phyloP scores from a whole-genome alignment of 2,797 vertebrate genomes.

The Anabacerthia variegaticeps region DNA sequence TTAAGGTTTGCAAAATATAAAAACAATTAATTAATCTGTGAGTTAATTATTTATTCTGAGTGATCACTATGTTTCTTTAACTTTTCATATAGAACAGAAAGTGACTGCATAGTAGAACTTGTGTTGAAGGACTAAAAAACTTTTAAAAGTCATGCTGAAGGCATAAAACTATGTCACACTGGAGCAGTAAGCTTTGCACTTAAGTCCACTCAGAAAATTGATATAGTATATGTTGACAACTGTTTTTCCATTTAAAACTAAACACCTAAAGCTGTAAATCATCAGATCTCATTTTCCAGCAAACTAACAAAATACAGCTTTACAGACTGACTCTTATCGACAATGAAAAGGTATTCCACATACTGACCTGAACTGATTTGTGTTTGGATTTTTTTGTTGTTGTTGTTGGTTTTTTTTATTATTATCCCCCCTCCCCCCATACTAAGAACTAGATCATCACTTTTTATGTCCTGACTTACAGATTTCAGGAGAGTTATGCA shows the following conservation, averaged over 20 bases:
- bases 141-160: neutral
- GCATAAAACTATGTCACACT: neutral
- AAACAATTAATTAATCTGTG: neutral
- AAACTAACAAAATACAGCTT: neutral
- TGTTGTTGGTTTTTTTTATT: neutral
- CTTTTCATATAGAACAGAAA: neutral
- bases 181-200: neutral
- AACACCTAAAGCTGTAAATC: neutral
- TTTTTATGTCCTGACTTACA: neutral
- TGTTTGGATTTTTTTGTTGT: neutral
- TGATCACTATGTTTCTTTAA: neutral
- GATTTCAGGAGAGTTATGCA: neutral
- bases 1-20: neutral
- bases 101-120: neutral
- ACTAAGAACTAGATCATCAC: neutral
- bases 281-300: neutral
- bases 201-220: neutral
- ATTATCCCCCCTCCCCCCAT: neutral
- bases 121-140: neutral
- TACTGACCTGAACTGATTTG: neutral
- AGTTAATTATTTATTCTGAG: neutral
- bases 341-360: neutral
- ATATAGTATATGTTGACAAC: neutral
- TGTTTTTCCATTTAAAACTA: conserved; percentile 6
- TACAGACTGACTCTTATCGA: neutral